Conservation (phyloP, 2,888 invertebrate species). For the Cheilosia pagana region DNA sequence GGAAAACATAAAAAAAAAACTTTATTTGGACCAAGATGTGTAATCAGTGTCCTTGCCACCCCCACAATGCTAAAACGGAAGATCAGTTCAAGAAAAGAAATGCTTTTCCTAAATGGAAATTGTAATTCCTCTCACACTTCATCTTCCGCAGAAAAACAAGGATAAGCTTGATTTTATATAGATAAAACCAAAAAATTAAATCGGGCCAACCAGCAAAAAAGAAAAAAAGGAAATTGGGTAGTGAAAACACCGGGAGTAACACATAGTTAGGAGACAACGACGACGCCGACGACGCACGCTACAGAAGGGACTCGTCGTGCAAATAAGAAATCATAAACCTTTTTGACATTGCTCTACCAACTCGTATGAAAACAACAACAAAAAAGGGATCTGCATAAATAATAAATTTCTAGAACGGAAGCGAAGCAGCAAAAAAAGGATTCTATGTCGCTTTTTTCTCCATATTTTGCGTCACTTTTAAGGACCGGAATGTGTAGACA, state of each 20-base stretch:
- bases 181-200: slow-evolving; percentile 1
- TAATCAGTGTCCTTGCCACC: slow-evolving; percentile 19
- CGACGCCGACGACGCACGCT: background rate
- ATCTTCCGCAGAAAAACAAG: slow-evolving; percentile 14
- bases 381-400: slow-evolving; percentile 66
- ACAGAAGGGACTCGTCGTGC: slow-evolving; percentile 2
- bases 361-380: slow-evolving; percentile 10
- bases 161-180: slow-evolving; percentile 29
- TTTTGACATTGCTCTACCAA: slow-evolving; percentile 15
- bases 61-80: slow-evolving; percentile 9
- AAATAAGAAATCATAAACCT: slow-evolving; percentile 57
- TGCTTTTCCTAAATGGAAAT: slow-evolving; percentile 9
- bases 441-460: slow-evolving; percentile 32
- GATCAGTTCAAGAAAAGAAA: slow-evolving; percentile 17
- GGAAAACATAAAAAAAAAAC: background rate
- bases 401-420: slow-evolving; percentile 32
- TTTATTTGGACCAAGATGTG: slow-evolving; percentile 8
- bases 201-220: too few relatives aligned
- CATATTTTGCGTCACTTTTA: slow-evolving; percentile 45
- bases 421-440: slow-evolving; percentile 18
- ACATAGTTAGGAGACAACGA: background rate
- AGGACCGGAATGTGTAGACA: slow-evolving; percentile 23
- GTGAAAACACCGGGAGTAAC: slow-evolving; percentile 15
- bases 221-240: slow-evolving; percentile 10
- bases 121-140: slow-evolving; percentile 36